Conservation (phyloP, 2,113 vertebrate genomes). For the Agelaius phoeniceus region DNA sequence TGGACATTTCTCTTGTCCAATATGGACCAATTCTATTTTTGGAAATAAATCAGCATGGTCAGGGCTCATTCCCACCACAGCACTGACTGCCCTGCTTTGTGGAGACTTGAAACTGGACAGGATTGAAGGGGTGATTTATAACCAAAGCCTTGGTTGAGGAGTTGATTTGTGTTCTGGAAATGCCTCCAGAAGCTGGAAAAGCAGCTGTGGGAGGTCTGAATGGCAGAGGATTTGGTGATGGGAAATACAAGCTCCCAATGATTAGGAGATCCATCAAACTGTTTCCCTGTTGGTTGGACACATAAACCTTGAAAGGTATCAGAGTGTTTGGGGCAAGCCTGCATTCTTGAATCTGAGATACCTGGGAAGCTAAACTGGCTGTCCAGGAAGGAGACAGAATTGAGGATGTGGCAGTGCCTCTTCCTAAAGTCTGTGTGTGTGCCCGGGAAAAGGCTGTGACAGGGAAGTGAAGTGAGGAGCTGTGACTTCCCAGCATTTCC, state of each 20-base stretch:
- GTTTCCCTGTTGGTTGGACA: not conserved
- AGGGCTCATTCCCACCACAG: rapidly evolving
- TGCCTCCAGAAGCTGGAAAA: not conserved
- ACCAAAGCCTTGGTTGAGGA: not conserved
- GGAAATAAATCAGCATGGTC: not conserved
- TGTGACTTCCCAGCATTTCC: not conserved
- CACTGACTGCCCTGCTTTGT: not conserved
- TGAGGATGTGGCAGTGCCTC: not conserved
- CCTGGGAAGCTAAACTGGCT: not conserved
- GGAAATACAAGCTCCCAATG: not conserved
- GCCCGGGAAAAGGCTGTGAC: not conserved
- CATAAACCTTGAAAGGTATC: not conserved
- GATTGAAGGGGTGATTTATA: not conserved
- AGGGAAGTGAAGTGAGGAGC: not conserved
- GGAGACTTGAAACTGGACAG: not conserved
- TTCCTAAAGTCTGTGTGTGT: not conserved
- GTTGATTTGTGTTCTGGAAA: not conserved
- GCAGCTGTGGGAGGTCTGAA: not conserved
- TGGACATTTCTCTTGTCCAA: not conserved
- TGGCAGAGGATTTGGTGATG: not conserved
- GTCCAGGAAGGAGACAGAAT: not conserved
- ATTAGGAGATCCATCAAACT: not conserved
- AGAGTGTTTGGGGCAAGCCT: not conserved
- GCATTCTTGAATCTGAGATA: not conserved
- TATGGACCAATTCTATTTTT: not conserved